Percentiles rank a stretch among this genome's conserved stretches.
Evolutionary conservation across 2,113 vertebrate genomes (phyloP).

Genomic region (Alexandromys fortis): DNA sequence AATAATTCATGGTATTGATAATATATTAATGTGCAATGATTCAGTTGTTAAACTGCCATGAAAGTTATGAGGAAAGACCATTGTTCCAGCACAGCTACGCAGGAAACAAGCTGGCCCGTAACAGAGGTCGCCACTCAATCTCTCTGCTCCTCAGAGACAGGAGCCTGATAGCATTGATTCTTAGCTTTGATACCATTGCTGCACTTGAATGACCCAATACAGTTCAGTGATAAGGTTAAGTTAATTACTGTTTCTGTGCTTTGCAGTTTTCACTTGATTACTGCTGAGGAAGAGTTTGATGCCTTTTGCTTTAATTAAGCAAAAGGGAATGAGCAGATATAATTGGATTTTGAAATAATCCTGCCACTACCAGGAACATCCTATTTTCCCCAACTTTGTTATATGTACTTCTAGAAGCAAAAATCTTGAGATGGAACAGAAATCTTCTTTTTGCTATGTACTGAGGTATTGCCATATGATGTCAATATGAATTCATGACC

Average conservation of each 20-base stretch:
- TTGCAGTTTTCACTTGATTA: slow-evolving; percentile 92
- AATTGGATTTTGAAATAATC: slow-evolving; percentile 89
- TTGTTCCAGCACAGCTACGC: slow-evolving; percentile 78
- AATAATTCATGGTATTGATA: slow-evolving; percentile 86
- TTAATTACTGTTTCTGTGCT: slow-evolving; percentile 94
- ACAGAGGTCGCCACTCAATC: slow-evolving; percentile 82
- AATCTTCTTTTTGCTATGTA: slow-evolving; percentile 70
- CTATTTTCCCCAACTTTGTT: slow-evolving; percentile 79
- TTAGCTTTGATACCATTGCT: slow-evolving; percentile 86
- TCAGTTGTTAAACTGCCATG: slow-evolving; percentile 87
- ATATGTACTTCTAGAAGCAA: slow-evolving; percentile 68
- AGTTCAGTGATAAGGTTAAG: slow-evolving; percentile 95
- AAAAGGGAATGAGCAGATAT: slow-evolving; percentile 93
- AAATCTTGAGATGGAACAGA: slow-evolving; percentile 65
- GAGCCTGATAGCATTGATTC: slow-evolving; percentile 81
- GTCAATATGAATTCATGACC: slow-evolving; percentile 31
- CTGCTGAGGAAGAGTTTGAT: slow-evolving; percentile 91
- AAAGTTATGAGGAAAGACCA: slow-evolving; percentile 77
- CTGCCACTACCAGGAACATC: slow-evolving; percentile 82
- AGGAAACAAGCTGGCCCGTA: slow-evolving; percentile 81
- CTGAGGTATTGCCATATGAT: slow-evolving; percentile 48
- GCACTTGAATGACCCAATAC: slow-evolving; percentile 91
- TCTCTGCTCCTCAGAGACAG: slow-evolving; percentile 72
- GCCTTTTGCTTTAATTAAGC: slow-evolving; percentile 95
- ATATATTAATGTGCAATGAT: slow-evolving; percentile 86